These are phyloP conservation scores for Tetragonisca angustula DNA, from an alignment of 2,888 invertebrate species.

Conservation along the genomic window DNA sequence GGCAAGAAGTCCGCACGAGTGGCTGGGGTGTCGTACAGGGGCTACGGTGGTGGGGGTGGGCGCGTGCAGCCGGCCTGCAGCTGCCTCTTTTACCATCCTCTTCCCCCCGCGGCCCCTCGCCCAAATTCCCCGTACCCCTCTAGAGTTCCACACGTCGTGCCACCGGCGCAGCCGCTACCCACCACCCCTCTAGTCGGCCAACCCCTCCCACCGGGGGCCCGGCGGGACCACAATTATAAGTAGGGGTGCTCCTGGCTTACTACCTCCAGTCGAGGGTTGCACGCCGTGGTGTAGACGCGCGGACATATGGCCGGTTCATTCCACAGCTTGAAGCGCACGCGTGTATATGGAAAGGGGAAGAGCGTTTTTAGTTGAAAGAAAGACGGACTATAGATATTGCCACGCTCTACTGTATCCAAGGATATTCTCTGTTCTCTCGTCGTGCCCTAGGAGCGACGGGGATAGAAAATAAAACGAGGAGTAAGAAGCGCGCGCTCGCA, in stretches of 20 bases:
- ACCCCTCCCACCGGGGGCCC: constrained; percentile 83
- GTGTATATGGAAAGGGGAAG: constrained; percentile 16
- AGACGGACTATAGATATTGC: constrained; percentile 6
- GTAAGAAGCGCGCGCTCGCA: not conserved
- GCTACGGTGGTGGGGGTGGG: constrained; percentile 85
- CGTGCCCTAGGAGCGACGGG: not conserved
- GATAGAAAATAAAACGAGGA: not conserved
- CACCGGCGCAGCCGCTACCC: constrained; percentile 76
- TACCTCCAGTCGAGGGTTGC: constrained; percentile 84
- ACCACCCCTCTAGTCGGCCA: constrained; percentile 83
- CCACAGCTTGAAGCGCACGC: constrained; percentile 41
- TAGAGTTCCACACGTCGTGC: constrained; percentile 80
- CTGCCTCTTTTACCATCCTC: constrained; percentile 76
- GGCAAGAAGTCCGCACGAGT: constrained; percentile 71
- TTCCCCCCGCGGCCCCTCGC: constrained; percentile 84
- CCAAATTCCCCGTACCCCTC: constrained; percentile 55
- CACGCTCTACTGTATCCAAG: not conserved
- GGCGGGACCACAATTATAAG: constrained; percentile 82
- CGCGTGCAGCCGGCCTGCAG: constrained; percentile 84
- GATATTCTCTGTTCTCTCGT: not conserved
- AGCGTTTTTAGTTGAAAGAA: not conserved
- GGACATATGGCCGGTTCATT: constrained; percentile 40
- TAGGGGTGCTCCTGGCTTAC: constrained; percentile 81
- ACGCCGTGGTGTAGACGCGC: constrained; percentile 67
- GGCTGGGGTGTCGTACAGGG: constrained; percentile 72